phyloP scores from a whole-genome alignment of 2,113 vertebrate genomes.

The Gulo gulo region DNA sequence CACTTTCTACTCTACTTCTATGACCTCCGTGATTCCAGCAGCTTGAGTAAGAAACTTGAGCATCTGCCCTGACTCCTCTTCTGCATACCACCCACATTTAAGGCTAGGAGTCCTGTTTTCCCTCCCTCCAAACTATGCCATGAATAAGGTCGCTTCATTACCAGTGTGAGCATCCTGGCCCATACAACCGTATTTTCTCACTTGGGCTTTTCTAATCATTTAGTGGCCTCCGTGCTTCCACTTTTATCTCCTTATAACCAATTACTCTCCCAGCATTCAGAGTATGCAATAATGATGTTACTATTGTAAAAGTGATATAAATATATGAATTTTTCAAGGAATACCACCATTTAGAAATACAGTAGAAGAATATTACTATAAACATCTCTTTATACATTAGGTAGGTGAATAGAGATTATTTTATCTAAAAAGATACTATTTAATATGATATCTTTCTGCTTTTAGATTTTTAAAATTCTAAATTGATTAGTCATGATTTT shows the following conservation, averaged over 20 bases:
- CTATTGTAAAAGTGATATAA: neutral
- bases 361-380: neutral
- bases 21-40: rapidly evolving
- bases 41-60: neutral
- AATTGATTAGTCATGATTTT: neutral
- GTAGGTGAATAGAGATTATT: neutral
- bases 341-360: neutral
- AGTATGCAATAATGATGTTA: neutral
- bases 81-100: neutral
- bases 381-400: neutral
- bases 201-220: neutral
- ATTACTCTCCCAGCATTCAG: neutral
- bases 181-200: neutral
- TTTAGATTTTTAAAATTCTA: conserved; percentile 8
- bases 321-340: neutral
- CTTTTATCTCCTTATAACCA: neutral
- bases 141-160: neutral
- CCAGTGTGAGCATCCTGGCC: neutral
- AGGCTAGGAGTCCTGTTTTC: neutral
- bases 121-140: neutral
- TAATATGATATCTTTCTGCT: neutral
- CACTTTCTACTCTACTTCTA: neutral
- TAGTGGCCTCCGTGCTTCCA: neutral
- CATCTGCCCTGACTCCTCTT: neutral
- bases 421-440: neutral